Evolutionary conservation across 1,140 invertebrate species (phyloP), one percentile per base, ranked within the genome.

Genomic region (Thereuonema tuberculata): DNA sequence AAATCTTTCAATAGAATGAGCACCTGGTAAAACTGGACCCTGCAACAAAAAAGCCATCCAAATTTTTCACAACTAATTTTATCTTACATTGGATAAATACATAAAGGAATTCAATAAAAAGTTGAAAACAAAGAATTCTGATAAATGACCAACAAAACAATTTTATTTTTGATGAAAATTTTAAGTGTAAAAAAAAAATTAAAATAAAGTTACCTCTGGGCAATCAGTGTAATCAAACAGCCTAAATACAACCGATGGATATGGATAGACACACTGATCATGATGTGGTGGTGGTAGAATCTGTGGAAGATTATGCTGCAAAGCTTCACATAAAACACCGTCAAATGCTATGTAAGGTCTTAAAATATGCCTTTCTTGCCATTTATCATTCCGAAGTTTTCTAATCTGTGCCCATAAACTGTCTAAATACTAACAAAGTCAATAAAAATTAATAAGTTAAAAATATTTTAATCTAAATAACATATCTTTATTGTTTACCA

Each of bases 211-310:
- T 61, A 72, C 89, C 75, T 96, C 93, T 12, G 94, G 93, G 69
- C 95, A 97, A 75, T 99, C 95, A 2, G 94, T 97, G 70, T 98
- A 97, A 75, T 98, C 95, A 78, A 99, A 99, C 82, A 99, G 67
- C 64, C 60, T 82, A 76, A 87, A 95, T 5, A 93, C 86, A 2
- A 92, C 89, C 69, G 84, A 83, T 0, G 90, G 89, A 78, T 94
- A 84, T 1, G 95, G 92, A 75, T 98, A 97, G 23, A 81, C 75
- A 69, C 85, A 87, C 26, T 81, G 81, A 67, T 93, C 87, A 72
- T 95, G 87, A 75, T 98, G 93, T 0, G 90, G 89, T 2, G 89
- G 89, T n/a, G 88, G 83, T 49, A 84, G 76, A 62, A 98, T 86
- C 52, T 82, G 77, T 2, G 94, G 93, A 59, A 99, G 78, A 73